phyloP scores from a whole-genome alignment of 2,888 invertebrate genomes.

The Cephus pulcher region DNA sequence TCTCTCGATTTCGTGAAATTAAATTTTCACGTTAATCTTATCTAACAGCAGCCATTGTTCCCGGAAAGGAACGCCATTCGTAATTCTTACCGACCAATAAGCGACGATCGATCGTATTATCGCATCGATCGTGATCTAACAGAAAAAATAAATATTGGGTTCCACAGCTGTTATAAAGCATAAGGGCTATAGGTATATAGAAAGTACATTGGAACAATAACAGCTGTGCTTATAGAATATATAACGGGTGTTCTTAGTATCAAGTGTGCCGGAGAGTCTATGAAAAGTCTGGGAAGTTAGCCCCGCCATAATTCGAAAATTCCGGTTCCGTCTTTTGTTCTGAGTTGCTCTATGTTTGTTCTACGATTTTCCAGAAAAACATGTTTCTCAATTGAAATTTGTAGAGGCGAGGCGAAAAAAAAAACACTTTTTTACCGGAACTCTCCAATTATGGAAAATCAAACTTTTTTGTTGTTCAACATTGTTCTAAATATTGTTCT shows the following conservation, averaged over 20 bases:
- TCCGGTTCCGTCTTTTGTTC: too few species aligned
- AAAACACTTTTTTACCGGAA: too few species aligned
- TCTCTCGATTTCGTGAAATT: background rate
- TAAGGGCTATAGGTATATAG: background rate
- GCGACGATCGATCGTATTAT: background rate
- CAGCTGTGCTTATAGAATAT: background rate
- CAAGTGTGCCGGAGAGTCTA: background rate
- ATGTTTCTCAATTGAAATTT: too few species aligned
- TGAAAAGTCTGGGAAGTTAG: too few species aligned
- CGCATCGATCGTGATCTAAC: background rate
- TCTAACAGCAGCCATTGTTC: background rate
- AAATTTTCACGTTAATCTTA: background rate
- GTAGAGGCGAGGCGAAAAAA: too few species aligned
- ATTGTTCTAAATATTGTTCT: too few species aligned
- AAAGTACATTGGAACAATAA: background rate
- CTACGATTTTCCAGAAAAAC: too few species aligned
- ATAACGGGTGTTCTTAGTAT: background rate
- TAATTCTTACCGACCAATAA: background rate
- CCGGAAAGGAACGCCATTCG: background rate
- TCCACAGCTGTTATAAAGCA: background rate
- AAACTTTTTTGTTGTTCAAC: too few species aligned
- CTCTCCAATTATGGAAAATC: too few species aligned
- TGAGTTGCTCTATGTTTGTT: too few species aligned
- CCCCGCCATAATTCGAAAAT: too few species aligned
- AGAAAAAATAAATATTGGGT: background rate